Base-by-base conservation (phyloP, 2,113 vertebrate species). In the Columba janthina region DNA sequence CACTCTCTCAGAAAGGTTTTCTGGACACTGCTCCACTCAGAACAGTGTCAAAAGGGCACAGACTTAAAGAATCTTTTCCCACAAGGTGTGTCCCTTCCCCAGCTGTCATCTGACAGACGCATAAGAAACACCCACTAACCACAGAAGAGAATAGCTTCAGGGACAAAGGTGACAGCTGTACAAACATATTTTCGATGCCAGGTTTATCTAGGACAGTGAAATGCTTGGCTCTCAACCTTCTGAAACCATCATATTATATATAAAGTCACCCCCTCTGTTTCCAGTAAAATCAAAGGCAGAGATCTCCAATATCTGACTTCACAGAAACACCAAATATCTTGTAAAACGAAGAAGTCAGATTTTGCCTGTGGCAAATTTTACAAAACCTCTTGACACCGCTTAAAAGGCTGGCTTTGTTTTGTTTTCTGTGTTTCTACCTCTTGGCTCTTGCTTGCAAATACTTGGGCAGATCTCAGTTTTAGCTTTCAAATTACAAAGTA, bases 401-500 rank as follows among this genome's bases (percentile, higher is more conserved):
- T 53, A 61, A 77, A 94, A 95, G 38, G 32, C 85, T 40, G 62
- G 38, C 7, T 91, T 93, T 8, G 71, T 51, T 78, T 94, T 85
- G 88, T 71, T 73, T 88, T 89, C 66, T 73, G 58, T 80, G 40
- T 70, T 85, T 85, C 91, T 91, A 90, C 88, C 94, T 96, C 96
- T 88, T 85, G 91, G 86, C 94, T 94, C 76, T 67, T 34, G 36
- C 79, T 76, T 48, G 50, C 36, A 53, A 94, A 88, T 2, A 38
- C 88, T 94, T 58, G 76, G 90, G 95, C 94, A 96, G 87, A 90
- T 82, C 77, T 94, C 95, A 83, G 94, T 96, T 97, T 97, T 94
- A 96, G 96, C 95, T 73, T 95, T 82, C 92, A 97, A 97, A 97
- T 97, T 97, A 96, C 96, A 97, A 96, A 95, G 94, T 84, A 38